Conservation (phyloP, 1,140 invertebrate genomes). For the Lordiphosa clarofinis region DNA sequence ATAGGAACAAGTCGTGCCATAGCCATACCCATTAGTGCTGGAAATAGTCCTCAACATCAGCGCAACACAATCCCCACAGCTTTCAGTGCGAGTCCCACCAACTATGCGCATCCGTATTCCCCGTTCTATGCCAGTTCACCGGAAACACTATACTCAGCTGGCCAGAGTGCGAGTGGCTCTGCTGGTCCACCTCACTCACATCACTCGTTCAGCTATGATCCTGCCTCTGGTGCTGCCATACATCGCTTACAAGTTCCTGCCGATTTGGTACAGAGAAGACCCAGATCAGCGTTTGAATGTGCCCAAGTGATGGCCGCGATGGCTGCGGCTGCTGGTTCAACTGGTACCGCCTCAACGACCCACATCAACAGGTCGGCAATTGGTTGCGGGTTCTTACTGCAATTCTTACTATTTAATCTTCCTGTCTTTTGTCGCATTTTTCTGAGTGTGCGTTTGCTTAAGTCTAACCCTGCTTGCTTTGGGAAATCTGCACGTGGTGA, state of each 20-base stretch:
- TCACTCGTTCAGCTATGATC: slow-evolving; percentile 66
- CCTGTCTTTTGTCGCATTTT: slow-evolving; percentile 3
- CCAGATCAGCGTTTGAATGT: slow-evolving; percentile 50
- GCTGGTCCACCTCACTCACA: not conserved
- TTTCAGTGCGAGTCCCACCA: slow-evolving; percentile 66
- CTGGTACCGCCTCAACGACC: slow-evolving; percentile 6
- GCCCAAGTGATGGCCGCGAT: slow-evolving; percentile 51
- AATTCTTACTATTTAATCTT: not conserved
- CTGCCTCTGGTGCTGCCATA: slow-evolving; percentile 39
- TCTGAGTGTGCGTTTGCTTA: slow-evolving; percentile 17
- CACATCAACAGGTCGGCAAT: slow-evolving; percentile 57
- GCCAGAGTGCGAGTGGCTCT: slow-evolving; percentile 1
- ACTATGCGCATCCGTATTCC: slow-evolving; percentile 53
- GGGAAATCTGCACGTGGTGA: too few relatives aligned
- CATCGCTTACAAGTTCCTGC: slow-evolving; percentile 53
- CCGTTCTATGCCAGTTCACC: slow-evolving; percentile 71
- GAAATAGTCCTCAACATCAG: slow-evolving; percentile 66
- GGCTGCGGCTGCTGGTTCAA: slow-evolving; percentile 25
- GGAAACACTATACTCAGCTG: slow-evolving; percentile 29
- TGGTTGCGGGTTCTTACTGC: slow-evolving; percentile 18
- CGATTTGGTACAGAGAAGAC: slow-evolving; percentile 6
- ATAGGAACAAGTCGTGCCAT: slow-evolving; percentile 42
- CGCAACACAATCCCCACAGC: slow-evolving; percentile 9
- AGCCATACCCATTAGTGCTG: slow-evolving; percentile 65
- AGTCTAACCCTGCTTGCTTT: not conserved